Evolutionary conservation across 2,888 invertebrate genomes (phyloP).

Genomic region (Lysandra bellargus): DNA sequence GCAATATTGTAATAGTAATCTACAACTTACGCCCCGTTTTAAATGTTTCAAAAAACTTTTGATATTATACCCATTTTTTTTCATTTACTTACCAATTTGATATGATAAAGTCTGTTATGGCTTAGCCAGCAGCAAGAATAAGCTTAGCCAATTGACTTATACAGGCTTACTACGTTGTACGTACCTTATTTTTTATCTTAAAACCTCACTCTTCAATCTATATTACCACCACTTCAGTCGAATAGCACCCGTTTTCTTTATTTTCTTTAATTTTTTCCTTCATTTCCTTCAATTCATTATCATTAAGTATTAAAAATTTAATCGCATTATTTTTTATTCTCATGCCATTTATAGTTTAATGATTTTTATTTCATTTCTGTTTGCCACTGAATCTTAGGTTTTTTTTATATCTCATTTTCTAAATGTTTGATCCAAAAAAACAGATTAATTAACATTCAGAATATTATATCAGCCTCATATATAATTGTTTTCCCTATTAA

Average conservation of each 20-base stretch:
- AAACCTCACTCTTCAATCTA: not conserved
- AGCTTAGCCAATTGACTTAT: not conserved
- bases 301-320: not conserved
- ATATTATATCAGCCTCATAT: not conserved
- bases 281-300: not conserved
- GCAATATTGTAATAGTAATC: too few relatives aligned
- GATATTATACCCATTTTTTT: not conserved
- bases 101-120: not conserved
- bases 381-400: not conserved
- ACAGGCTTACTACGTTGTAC: not conserved
- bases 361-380: not conserved
- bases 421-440: not conserved
- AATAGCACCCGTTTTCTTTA: conserved; percentile 21
- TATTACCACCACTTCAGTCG: not conserved
- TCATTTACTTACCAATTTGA: not conserved
- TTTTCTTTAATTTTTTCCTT: not conserved
- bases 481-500: not conserved
- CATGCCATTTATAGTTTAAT: not conserved
- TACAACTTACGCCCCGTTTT: too few relatives aligned
- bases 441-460: not conserved
- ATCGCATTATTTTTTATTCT: not conserved
- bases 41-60: not conserved
- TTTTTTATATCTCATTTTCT: not conserved
- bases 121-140: not conserved
- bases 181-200: not conserved